These are phyloP conservation scores for Podargus strigoides DNA, from an alignment of 2,797 vertebrate genomes.

Conservation along the genomic window DNA sequence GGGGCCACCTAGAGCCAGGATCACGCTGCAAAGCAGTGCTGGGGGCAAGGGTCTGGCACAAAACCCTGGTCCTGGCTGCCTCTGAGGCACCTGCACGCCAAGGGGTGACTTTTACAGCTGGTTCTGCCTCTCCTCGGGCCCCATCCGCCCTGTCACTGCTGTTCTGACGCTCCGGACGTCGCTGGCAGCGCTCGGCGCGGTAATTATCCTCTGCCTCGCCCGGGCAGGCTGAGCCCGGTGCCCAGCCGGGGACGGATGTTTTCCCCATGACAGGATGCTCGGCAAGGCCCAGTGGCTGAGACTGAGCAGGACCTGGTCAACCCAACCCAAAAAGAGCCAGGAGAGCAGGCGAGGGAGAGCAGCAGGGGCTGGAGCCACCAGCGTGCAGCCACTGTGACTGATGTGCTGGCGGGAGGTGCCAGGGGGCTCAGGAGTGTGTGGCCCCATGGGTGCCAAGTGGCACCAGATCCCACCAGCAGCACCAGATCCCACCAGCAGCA, in stretches of 20 bases:
- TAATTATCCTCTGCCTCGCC: conserved; percentile 9
- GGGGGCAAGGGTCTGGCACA: too few species aligned
- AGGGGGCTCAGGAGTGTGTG: not conserved
- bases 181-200: not conserved
- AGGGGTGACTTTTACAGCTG: not conserved
- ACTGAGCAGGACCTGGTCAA: not conserved
- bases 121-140: not conserved
- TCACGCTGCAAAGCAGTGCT: not conserved
- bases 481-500: not conserved
- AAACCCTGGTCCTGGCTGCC: too few species aligned
- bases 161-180: not conserved
- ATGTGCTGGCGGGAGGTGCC: not conserved
- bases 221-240: not conserved
- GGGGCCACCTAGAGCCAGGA: not conserved
- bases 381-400: fast-evolving
- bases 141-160: not conserved
- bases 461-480: not conserved
- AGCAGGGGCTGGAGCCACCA: not conserved
- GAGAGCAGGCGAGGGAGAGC: not conserved
- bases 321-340: not conserved
- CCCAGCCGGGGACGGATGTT: conserved; percentile 14
- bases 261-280: conserved; percentile 48
- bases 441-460: fast-evolving
- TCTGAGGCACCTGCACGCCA: not conserved
- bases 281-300: not conserved